Percentiles rank a stretch among this genome's conserved stretches.
Conservation (phyloP, 2,797 vertebrate species). For the Falco peregrinus region DNA sequence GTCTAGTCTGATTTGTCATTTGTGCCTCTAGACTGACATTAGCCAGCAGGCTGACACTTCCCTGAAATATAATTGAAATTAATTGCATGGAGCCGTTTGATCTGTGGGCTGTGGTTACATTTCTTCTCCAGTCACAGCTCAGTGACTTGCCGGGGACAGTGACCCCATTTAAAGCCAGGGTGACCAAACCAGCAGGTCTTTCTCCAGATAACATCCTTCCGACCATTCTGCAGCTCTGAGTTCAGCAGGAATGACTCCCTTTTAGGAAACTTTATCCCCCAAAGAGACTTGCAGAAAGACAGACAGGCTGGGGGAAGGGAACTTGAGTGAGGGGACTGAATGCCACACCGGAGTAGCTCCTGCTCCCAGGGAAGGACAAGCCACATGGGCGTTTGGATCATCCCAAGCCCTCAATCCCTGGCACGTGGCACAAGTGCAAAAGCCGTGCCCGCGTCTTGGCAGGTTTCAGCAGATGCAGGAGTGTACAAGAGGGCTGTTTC, state of each 20-base stretch:
- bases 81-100: slow-evolving; percentile 43
- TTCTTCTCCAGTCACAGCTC: neutral
- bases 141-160: neutral
- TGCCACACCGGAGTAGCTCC: neutral
- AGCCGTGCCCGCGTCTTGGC: accelerated
- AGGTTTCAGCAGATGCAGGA: neutral
- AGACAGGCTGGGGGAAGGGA: neutral
- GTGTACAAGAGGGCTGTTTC: neutral
- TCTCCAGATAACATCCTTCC: neutral
- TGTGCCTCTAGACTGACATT: neutral
- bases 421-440: neutral
- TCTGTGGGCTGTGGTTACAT: neutral
- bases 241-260: neutral
- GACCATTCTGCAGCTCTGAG: neutral
- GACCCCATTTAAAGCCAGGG: neutral
- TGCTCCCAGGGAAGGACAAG: neutral
- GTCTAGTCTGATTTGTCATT: neutral
- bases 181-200: neutral
- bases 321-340: neutral
- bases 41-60: slow-evolving; percentile 33
- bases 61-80: slow-evolving; percentile 40
- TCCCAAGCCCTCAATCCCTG: neutral
- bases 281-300: neutral
- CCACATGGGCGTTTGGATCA: neutral
- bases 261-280: neutral